Conservation (phyloP, 1,140 invertebrate genomes). For the Portunus trituberculatus region DNA sequence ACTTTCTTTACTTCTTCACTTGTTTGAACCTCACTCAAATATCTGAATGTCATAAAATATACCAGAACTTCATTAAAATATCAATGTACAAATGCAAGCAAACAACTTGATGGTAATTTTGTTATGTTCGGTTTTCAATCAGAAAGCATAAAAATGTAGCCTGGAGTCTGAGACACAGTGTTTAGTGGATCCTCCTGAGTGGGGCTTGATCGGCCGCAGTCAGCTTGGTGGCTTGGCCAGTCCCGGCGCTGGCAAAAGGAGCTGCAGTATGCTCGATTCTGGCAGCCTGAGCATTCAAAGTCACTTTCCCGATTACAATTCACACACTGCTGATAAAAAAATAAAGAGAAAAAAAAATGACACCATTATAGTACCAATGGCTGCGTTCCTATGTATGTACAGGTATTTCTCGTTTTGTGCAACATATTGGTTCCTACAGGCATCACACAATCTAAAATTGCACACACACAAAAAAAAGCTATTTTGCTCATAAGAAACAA, state of each 20-base stretch:
- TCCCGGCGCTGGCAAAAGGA: constrained; percentile 68
- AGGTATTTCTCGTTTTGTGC: too few species aligned
- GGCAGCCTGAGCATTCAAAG: constrained; percentile 65
- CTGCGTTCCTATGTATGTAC: too few species aligned
- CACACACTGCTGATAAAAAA: constrained; percentile 55
- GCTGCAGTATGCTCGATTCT: constrained; percentile 67
- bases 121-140: constrained; percentile 2
- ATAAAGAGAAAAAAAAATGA: background rate
- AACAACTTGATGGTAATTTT: background rate
- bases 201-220: constrained; percentile 57
- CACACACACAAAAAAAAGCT: too few species aligned
- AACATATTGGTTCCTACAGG: too few species aligned
- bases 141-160: constrained; percentile 73
- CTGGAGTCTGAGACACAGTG: constrained; percentile 58
- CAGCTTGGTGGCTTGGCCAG: constrained; percentile 64
- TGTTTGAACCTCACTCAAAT: background rate
- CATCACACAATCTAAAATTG: too few species aligned
- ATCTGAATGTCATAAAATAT: background rate
- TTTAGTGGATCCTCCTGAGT: constrained; percentile 61
- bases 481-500: too few species aligned
- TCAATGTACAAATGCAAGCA: background rate
- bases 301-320: constrained; percentile 71
- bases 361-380: background rate
- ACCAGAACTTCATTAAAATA: background rate
- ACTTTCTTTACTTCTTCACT: background rate